phyloP scores from a whole-genome alignment of 2,113 vertebrate species.

The Myrmophylax atrothorax region DNA sequence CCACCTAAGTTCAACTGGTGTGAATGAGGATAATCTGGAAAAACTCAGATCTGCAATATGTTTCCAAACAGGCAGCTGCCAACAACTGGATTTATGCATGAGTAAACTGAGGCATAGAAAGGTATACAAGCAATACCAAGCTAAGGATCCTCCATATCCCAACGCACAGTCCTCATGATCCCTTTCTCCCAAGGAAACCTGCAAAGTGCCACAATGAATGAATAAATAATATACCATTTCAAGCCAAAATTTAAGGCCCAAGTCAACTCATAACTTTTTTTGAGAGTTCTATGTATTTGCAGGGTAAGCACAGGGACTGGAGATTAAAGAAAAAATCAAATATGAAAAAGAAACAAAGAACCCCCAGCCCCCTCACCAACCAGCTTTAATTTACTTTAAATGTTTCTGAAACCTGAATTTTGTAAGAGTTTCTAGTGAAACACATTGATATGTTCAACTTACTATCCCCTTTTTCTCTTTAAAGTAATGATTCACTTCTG shows the following conservation, averaged over 20 bases:
- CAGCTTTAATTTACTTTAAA: not conserved
- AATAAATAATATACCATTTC: not conserved
- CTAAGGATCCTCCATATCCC: not conserved
- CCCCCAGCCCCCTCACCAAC: fast-evolving
- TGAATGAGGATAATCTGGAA: not conserved
- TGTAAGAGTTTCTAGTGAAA: not conserved
- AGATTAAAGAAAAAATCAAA: not conserved
- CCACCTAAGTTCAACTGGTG: not conserved
- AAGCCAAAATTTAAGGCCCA: not conserved
- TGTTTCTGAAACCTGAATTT: not conserved
- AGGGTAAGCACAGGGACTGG: not conserved
- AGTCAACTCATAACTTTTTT: not conserved
- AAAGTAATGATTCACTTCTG: not conserved
- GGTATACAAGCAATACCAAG: not conserved
- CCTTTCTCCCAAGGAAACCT: not conserved
- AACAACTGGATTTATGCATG: not conserved
- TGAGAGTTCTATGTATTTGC: not conserved
- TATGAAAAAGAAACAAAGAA: not conserved
- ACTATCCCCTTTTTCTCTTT: not conserved
- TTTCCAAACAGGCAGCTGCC: not conserved
- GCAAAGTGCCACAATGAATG: not conserved
- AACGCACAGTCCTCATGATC: not conserved
- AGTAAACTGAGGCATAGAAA: not conserved
- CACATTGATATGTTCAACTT: not conserved
- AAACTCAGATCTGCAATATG: not conserved